These are phyloP conservation scores for Arenicola marina DNA, from an alignment of 2,888 invertebrate genomes.

Conservation along the genomic window DNA sequence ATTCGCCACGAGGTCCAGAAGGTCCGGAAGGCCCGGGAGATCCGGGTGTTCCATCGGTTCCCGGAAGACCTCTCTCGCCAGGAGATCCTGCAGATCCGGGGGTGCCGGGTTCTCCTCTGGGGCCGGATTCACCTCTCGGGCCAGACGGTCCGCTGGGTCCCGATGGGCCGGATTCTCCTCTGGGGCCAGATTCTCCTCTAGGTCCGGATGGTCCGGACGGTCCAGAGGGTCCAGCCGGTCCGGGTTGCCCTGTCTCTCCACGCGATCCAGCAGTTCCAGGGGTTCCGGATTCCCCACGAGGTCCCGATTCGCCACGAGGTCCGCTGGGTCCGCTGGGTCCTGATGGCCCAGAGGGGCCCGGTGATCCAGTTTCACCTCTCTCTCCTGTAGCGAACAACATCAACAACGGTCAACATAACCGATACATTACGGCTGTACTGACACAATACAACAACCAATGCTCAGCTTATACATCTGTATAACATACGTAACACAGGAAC, in stretches of 20 bases:
- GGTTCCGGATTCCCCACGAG: constrained; percentile 21
- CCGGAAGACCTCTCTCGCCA: constrained; percentile 8
- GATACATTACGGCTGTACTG: too few relatives aligned
- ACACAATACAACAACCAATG: too few relatives aligned
- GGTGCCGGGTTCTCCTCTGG: constrained; percentile 22
- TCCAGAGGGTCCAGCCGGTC: constrained; percentile 17
- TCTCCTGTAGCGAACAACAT: constrained; percentile 17
- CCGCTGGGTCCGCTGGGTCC: constrained; percentile 27
- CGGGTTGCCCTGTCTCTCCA: constrained; percentile 62
- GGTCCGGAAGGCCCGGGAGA: constrained; percentile 8
- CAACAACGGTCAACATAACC: constrained; percentile 25
- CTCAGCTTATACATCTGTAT: too few relatives aligned
- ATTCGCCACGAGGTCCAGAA: constrained; percentile 2
- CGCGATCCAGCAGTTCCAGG: constrained; percentile 18
- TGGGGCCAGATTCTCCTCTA: constrained; percentile 13
- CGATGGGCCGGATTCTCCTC: constrained; percentile 15
- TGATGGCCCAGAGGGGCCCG: not conserved
- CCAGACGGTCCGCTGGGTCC: constrained; percentile 22
- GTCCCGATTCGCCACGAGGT: constrained; percentile 17
- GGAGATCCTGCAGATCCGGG: constrained; percentile 6
- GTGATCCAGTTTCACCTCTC: constrained; percentile 5
- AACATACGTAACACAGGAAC: too few relatives aligned
- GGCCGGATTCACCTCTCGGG: constrained; percentile 22
- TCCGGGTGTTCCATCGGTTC: constrained; percentile 13
- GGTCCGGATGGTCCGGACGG: constrained; percentile 13